A percentile compares a stretch with the other conserved stretches of the same genome.
Evolutionary conservation across 1,140 invertebrate species (phyloP).

Genomic region (Micrasema minimum): DNA sequence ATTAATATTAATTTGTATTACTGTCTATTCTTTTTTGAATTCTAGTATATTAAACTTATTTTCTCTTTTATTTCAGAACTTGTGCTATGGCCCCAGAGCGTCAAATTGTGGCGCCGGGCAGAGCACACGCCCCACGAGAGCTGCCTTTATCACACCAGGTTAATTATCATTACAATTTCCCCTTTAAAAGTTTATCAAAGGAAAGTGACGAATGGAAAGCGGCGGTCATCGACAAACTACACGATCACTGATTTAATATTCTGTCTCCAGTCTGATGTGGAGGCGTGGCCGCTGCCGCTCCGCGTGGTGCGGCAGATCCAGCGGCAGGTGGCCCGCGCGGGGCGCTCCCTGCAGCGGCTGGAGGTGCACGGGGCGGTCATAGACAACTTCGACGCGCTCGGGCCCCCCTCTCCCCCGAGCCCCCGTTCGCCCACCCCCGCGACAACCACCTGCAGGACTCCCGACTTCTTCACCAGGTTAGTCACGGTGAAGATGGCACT

Average conservation of each 20-base stretch:
- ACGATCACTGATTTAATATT: no score
- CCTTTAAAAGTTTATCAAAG: no score
- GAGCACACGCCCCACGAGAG: conserved; percentile 45
- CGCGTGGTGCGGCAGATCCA: conserved; percentile 65
- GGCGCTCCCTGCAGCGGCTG: conserved; percentile 62
- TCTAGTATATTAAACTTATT: no score
- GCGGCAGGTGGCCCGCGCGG: conserved; percentile 63
- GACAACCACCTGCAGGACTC: conserved; percentile 22
- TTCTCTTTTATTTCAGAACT: conserved; percentile 35
- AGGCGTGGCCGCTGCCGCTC: conserved; percentile 61
- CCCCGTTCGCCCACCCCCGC: conserved; percentile 16
- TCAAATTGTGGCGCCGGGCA: conserved; percentile 36
- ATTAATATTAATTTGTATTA: no score
- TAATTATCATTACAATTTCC: not conserved
- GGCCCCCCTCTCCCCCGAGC: conserved; percentile 54
- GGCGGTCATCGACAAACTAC: no score
- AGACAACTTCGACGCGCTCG: conserved; percentile 66
- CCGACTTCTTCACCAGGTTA: conserved; percentile 30
- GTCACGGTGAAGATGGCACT: not conserved
- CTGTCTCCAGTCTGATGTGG: conserved; percentile 57
- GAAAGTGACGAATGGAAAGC: no score
- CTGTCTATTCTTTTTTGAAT: no score
- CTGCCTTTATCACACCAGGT: conserved; percentile 43
- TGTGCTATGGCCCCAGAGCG: conserved; percentile 50
- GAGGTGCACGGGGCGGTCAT: conserved; percentile 66